Conservation (phyloP, 2,113 vertebrate species). For the Pelvicachromis taeniatus region DNA sequence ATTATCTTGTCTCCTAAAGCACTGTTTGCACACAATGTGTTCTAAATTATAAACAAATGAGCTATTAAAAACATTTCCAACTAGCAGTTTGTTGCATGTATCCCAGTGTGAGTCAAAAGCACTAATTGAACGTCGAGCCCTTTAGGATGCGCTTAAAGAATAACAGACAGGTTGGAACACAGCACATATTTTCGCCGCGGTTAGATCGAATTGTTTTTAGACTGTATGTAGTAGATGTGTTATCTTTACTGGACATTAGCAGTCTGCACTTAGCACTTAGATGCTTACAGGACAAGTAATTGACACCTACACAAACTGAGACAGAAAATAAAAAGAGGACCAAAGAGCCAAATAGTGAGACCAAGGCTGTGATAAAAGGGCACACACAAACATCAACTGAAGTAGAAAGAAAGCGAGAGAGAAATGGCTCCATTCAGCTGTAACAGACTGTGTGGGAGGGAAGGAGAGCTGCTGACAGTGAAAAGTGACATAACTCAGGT, state of each 20-base stretch:
- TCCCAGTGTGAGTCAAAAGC: background rate
- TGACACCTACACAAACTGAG: background rate
- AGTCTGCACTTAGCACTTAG: background rate
- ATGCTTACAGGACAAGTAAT: background rate
- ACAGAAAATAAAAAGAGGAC: background rate
- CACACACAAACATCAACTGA: background rate
- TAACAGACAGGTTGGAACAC: background rate
- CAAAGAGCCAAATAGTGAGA: background rate
- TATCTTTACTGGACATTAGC: background rate
- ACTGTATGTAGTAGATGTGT: background rate
- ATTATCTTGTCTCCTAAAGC: background rate
- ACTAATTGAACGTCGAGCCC: background rate
- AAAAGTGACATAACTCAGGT: conserved; percentile 16
- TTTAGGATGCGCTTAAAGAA: background rate
- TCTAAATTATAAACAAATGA: background rate
- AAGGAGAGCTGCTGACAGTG: conserved; percentile 1
- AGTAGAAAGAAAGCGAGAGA: background rate
- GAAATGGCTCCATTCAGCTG: background rate
- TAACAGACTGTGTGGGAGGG: conserved; percentile 3
- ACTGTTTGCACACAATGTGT: background rate
- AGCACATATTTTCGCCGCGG: background rate
- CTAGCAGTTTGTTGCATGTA: background rate
- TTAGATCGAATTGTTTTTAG: background rate
- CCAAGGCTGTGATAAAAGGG: background rate
- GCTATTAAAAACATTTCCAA: too few species aligned